Evolutionary conservation across 2,888 invertebrate species (phyloP).

Genomic region (Lasioglossum zephyrum): DNA sequence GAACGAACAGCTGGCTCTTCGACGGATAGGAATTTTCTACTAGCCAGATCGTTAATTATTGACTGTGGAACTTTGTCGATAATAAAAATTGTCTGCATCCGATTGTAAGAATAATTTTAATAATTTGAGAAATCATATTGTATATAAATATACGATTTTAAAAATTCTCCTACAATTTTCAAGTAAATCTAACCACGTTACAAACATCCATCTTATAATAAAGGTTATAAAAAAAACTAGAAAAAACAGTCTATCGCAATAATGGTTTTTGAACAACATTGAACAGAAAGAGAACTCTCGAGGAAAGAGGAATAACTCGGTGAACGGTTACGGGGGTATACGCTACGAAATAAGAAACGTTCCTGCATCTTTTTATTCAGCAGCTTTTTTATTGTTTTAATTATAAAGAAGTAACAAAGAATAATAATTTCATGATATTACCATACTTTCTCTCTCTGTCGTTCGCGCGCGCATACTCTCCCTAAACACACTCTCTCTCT

Average conservation of each 20-base stretch:
- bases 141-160: no score
- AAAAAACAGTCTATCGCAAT: neutral
- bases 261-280: neutral
- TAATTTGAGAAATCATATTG: no score
- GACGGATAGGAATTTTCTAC: neutral
- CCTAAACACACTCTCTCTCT: constrained; percentile 55
- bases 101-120: no score
- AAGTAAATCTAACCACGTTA: neutral
- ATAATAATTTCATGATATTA: constrained; percentile 84
- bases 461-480: constrained; percentile 62
- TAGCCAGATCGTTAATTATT: neutral
- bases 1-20: neutral
- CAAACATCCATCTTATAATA: neutral
- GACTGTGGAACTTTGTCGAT: no score
- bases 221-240: neutral
- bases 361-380: constrained; percentile 76
- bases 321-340: neutral
- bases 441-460: constrained; percentile 74
- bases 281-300: neutral
- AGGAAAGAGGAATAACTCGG: neutral
- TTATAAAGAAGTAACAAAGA: constrained; percentile 84
- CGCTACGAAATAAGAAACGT: constrained; percentile 54
- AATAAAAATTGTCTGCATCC: no score
- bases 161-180: no score
- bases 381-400: constrained; percentile 83